Conservation (phyloP, 1,140 invertebrate species). For the Procambarus virginalis region DNA sequence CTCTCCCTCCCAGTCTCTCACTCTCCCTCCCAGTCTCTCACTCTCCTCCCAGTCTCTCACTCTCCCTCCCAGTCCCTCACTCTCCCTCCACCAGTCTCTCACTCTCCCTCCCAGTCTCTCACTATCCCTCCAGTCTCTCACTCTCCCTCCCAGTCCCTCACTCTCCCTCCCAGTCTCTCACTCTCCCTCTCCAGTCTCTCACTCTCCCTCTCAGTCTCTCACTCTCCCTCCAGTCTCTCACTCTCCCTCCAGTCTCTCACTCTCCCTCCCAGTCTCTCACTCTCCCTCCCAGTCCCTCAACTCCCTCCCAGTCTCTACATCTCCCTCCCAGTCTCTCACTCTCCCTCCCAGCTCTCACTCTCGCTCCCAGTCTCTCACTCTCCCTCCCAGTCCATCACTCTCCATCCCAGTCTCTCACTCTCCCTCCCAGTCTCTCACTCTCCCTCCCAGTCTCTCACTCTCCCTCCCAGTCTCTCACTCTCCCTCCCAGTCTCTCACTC, state of each 20-base stretch:
- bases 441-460: constrained; percentile 1
- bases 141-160: not conserved
- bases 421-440: too few species aligned
- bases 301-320: too few species aligned
- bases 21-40: not conserved
- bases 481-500: not conserved
- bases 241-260: not conserved
- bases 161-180: too few species aligned
- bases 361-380: not conserved
- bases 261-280: not conserved
- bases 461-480: not conserved
- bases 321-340: not conserved
- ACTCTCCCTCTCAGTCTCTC: not conserved
- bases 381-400: not conserved
- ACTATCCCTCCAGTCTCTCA: not conserved
- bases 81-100: not conserved
- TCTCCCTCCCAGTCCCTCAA: too few species aligned
- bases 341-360: not conserved
- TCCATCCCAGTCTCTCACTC: not conserved
- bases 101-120: not conserved
- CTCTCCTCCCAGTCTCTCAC: too few species aligned
- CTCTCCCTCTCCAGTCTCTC: not conserved
- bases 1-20: not conserved
- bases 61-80: not conserved
- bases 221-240: not conserved